Evolutionary conservation across 2,113 vertebrate species (phyloP), one percentile per base, ranked within the genome.

Genomic region (Tinamus guttatus): DNA sequence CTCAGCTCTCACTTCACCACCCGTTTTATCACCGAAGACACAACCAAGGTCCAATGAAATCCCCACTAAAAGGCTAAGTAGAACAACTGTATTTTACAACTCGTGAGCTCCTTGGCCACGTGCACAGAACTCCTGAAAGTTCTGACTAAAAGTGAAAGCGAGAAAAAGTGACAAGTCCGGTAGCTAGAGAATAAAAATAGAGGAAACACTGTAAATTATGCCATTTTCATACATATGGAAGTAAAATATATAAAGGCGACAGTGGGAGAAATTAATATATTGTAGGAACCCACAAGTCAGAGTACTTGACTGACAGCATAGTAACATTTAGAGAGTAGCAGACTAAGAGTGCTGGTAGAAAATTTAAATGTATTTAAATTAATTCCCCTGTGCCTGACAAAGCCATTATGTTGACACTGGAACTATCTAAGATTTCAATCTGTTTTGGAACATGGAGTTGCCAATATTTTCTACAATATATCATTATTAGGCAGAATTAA

Each of bases 371-470:
- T 34, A 94, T 94, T 94, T 91, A 83, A 95, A 96, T 95, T 12
- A 54, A 89, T 80, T 89, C 84, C 81, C 59, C 27, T n/a, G 7
- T 34, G 87, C 68, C 63, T 1, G 0, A 87, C 59, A 81, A 90
- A 91, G 78, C 5, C 4, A 87, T 80, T 74, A 59, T 34, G 87
- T 74, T 87, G 84, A 81, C 14, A 22, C 49, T 85, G 28, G 75
- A 70, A 87, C 75, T 45, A 85, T 38, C 63, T 7, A 36, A 60
- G 62, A 49, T 86, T 90, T 94, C 73, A 54, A 47, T 92, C 76
- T 94, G 86, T 90, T 96, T 89, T 76, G 85, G 91, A 88, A 95
- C 69, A 84, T 17, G 73, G 79, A 79, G 74, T 77, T 93, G 93
- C 63, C 85, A 94, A 75, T 86, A 73, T 87, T 38, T 76, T 54